These are phyloP conservation scores for Zapus hudsonius DNA, from an alignment of 2,113 vertebrate genomes.

Conservation along the genomic window DNA sequence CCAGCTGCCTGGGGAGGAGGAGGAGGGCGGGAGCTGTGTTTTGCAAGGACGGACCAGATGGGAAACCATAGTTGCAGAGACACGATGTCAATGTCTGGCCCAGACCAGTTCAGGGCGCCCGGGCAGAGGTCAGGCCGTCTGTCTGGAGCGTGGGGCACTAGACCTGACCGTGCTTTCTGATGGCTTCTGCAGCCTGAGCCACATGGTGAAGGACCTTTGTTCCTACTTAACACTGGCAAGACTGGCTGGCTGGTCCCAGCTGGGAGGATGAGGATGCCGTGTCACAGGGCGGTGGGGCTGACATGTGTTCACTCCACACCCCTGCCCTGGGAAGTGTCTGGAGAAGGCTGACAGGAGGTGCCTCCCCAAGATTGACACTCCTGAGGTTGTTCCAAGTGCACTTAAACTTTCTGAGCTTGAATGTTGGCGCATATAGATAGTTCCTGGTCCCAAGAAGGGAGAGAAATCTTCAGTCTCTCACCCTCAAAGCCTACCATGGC, in stretches of 20 bases:
- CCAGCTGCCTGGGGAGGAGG: not conserved
- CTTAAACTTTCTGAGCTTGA: not conserved
- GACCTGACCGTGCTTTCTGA: constrained; percentile 57
- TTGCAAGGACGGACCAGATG: not conserved
- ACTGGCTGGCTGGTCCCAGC: not conserved
- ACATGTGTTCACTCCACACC: not conserved
- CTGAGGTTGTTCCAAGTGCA: not conserved
- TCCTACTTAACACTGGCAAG: not conserved
- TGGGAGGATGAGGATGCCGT: not conserved
- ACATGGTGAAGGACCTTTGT: constrained; percentile 34
- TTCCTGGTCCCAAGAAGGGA: not conserved
- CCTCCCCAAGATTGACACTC: not conserved
- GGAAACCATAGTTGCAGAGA: not conserved
- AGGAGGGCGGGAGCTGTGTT: not conserved
- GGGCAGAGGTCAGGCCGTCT: constrained; percentile 61
- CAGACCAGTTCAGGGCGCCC: not conserved
- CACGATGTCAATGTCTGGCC: constrained; percentile 36
- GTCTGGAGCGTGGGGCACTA: constrained; percentile 50
- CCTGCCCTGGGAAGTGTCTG: not conserved
- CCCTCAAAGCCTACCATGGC: not conserved
- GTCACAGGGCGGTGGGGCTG: not conserved
- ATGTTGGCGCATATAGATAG: not conserved
- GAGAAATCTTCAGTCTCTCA: not conserved
- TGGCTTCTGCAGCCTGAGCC: constrained; percentile 21
- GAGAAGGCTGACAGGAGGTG: not conserved